Evolutionary conservation across 2,888 invertebrate species (phyloP), one percentile per base, ranked within the genome.

Genomic region (Hyposoter dolosus): DNA sequence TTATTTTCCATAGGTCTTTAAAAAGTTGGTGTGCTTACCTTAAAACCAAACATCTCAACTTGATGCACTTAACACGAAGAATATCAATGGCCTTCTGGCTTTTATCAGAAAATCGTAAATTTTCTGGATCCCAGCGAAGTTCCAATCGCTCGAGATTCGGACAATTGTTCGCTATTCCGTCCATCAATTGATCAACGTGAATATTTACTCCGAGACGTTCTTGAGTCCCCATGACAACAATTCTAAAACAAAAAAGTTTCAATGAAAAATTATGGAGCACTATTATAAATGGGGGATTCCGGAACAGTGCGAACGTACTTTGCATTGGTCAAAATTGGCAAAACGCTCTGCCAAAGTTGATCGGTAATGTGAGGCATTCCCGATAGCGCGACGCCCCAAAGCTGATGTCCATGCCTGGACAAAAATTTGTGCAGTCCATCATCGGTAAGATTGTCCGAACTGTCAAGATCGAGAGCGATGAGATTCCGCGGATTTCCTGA

Each of bases 41-140:
- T 65, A 99, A 95, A 19, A 98, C 98, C 88, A 99, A 96, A 91
- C 99, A 99, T 89, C 97, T 97, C 74, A 99, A 95, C 93, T 98
- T 98, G 0, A 99, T 95, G 92, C 99, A 99, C 92, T 98, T 98
- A 65, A 99, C 98, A 68, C 99, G 97, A 86, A 99, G 95, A 71
- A 99, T 97, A 94, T 99, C 99, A 89, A 99, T 99, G 65, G 99
- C 99, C 94, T 99, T 99, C 94, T 99, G 99, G 93, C 99, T 99
- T 95, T 99, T 99, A 94, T 99, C 99, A 56, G 99, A 99, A 95
- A 99, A 99, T 77, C 99, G 96, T 53, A 99, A 95, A 92, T 99
- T 99, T 91, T 99, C 99, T 0, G 99, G 99, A 94, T 99, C 99
- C 99, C 99, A 99, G 89, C 98, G 97, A 40, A 99, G 95, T 94